Percentiles rank a stretch among this genome's conserved stretches.
Conservation (phyloP, 2,113 vertebrate species). For the Ameiurus melas region DNA sequence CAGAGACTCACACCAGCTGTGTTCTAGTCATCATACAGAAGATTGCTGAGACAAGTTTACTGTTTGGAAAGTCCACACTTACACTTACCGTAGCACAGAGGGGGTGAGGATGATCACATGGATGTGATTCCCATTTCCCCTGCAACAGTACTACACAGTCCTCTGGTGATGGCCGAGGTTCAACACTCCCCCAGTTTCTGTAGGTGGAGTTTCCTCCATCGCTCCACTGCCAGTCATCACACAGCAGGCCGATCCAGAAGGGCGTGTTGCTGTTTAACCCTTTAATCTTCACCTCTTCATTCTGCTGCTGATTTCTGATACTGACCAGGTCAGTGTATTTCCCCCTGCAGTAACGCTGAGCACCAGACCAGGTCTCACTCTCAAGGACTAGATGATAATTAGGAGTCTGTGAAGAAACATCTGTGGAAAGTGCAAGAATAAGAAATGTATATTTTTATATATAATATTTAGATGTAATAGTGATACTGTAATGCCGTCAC, state of each 20-base stretch:
- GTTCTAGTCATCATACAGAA: too few species aligned
- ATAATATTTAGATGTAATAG: background rate
- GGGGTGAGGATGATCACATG: too few species aligned
- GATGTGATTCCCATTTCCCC: too few species aligned
- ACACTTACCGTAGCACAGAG: conserved; percentile 27
- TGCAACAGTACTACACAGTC: background rate
- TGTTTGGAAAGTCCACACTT: background rate
- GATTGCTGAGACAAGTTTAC: too few species aligned
- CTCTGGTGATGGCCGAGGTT: background rate
- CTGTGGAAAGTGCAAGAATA: background rate
- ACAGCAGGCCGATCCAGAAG: too few species aligned
- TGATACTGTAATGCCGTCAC: background rate
- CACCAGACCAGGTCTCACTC: conserved; percentile 53
- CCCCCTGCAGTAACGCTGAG: conserved; percentile 54
- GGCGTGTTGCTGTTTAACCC: too few species aligned
- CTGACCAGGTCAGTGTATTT: conserved; percentile 49
- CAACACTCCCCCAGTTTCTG: background rate
- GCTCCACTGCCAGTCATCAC: conserved; percentile 54
- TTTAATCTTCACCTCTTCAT: background rate
- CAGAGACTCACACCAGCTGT: conserved; percentile 9
- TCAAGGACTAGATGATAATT: background rate
- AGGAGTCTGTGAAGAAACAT: background rate
- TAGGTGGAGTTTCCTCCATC: conserved; percentile 55
- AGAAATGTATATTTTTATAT: too few species aligned
- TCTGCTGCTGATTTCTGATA: background rate